A percentile compares a stretch with the other conserved stretches of the same genome.
Evolutionary conservation across 2,888 invertebrate genomes (phyloP).

Genomic region (Ormyrus pomaceus): DNA sequence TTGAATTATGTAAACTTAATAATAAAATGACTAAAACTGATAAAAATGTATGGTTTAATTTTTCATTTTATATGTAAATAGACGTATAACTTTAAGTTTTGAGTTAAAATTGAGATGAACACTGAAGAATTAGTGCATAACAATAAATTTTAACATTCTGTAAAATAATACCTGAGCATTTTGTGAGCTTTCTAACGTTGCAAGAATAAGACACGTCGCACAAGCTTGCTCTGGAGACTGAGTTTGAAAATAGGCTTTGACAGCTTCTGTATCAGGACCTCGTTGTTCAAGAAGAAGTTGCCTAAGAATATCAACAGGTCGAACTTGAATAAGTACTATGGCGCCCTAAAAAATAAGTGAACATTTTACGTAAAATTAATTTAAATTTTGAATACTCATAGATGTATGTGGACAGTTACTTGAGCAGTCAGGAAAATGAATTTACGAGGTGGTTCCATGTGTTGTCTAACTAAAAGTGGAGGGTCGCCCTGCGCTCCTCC

Average conservation of each 20-base stretch:
- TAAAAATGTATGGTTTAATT: too few relatives aligned
- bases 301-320: conserved; percentile 92
- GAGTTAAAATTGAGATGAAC: too few relatives aligned
- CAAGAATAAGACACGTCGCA: conserved; percentile 90
- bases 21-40: too few relatives aligned
- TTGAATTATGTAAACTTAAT: too few relatives aligned
- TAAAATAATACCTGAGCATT: conserved; percentile 80
- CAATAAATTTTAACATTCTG: not conserved
- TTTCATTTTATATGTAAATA: too few relatives aligned
- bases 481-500: conserved; percentile 76
- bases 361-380: conserved; percentile 1
- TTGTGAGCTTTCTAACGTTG: conserved; percentile 82
- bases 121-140: too few relatives aligned
- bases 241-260: conserved; percentile 90
- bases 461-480: conserved; percentile 84
- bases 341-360: conserved; percentile 79
- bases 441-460: conserved; percentile 83
- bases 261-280: conserved; percentile 90
- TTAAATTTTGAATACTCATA: conserved; percentile 3
- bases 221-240: conserved; percentile 92
- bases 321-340: conserved; percentile 87
- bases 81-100: too few relatives aligned
- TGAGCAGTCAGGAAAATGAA: conserved; percentile 93
- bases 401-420: conserved; percentile 71
- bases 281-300: conserved; percentile 88